These are phyloP conservation scores for Eupithecia subfuscata DNA, from an alignment of 2,888 invertebrate genomes.

Conservation along the genomic window DNA sequence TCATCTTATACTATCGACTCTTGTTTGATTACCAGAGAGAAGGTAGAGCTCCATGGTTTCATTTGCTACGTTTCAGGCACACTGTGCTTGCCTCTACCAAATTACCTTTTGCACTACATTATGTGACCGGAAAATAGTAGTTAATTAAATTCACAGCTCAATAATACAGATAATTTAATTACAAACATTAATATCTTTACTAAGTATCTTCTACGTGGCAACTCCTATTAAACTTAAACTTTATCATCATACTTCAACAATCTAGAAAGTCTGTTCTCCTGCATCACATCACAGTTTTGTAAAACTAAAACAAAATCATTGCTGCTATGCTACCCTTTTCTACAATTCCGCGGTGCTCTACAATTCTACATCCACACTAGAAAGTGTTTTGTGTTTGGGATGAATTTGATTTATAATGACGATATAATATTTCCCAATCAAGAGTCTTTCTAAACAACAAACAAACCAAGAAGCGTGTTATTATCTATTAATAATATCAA, in stretches of 20 bases:
- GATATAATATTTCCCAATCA: slow-evolving; percentile 48
- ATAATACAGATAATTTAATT: no score
- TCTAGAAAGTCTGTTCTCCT: not conserved
- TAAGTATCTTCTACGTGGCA: not conserved
- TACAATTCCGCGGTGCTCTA: not conserved
- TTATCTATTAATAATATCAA: slow-evolving; percentile 63
- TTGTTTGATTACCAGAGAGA: no score
- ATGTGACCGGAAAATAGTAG: no score
- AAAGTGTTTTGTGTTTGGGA: slow-evolving; percentile 39
- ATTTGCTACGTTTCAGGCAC: no score
- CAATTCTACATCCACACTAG: not conserved
- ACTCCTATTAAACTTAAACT: not conserved
- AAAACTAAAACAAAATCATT: not conserved
- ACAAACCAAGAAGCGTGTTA: slow-evolving; percentile 55
- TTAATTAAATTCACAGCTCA: no score
- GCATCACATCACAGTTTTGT: not conserved
- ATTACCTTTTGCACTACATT: no score
- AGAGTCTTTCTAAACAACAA: slow-evolving; percentile 55
- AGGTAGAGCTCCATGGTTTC: no score
- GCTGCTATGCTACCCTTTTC: not conserved
- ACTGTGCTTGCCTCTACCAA: no score
- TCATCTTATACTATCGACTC: not conserved
- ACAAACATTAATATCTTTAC: not conserved
- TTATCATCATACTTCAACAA: not conserved
- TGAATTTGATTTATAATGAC: slow-evolving; percentile 30